These are phyloP conservation scores for Crocidura indochinensis DNA, from an alignment of 2,797 vertebrate genomes.

Conservation along the genomic window DNA sequence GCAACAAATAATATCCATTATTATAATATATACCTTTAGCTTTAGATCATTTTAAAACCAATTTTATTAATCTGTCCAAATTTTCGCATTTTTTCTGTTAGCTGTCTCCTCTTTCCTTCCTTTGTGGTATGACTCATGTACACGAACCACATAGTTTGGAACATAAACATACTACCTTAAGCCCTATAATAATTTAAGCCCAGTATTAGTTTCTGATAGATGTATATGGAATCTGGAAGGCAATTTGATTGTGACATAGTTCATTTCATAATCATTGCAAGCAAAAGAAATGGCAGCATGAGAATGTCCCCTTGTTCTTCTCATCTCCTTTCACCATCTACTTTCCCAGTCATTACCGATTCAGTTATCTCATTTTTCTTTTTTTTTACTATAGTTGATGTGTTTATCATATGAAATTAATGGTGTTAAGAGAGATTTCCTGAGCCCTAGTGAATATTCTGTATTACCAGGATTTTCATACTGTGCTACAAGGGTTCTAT, in stretches of 20 bases:
- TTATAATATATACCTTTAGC: not conserved
- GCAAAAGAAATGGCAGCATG: not conserved
- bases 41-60: conserved; percentile 1
- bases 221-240: not conserved
- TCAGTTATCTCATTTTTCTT: not conserved
- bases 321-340: not conserved
- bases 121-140: conserved; percentile 39
- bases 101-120: conserved; percentile 1
- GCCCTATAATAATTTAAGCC: not conserved
- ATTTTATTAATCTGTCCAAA: conserved; percentile 41
- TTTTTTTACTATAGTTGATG: not conserved
- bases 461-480: not conserved
- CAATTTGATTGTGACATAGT: not conserved
- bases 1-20: not conserved
- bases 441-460: not conserved
- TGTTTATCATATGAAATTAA: not conserved
- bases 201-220: conserved; percentile 27
- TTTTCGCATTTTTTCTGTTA: conserved; percentile 15
- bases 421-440: not conserved
- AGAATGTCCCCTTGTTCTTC: not conserved
- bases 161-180: not conserved
- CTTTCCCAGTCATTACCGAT: not conserved
- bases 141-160: not conserved
- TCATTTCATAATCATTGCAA: conserved; percentile 38
- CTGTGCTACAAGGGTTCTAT: not conserved